A percentile compares a stretch with the other conserved stretches of the same genome.
Evolutionary conservation across 2,888 invertebrate species (phyloP).

Genomic region (Cephus sareptanus): DNA sequence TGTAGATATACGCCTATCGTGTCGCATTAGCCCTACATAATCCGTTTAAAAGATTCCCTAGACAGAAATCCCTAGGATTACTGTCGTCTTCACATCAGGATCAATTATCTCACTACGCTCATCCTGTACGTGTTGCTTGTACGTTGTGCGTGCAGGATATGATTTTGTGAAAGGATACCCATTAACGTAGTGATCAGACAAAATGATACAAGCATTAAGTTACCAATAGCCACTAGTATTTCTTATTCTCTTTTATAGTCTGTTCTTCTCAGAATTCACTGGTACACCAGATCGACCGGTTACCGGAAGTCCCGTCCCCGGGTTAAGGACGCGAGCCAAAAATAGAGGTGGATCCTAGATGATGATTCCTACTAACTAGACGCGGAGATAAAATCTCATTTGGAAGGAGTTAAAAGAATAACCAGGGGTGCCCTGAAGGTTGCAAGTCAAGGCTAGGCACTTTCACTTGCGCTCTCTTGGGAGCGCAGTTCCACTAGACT

Average conservation of each 20-base stretch:
- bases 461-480: constrained; percentile 60
- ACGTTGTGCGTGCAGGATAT: background rate
- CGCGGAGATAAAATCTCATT: background rate
- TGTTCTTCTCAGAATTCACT: background rate
- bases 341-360: background rate
- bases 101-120: background rate
- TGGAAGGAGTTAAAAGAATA: background rate
- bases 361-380: background rate
- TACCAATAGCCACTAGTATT: background rate
- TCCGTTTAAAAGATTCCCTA: background rate
- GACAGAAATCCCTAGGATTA: background rate
- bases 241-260: background rate
- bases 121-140: background rate
- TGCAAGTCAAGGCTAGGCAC: constrained; percentile 63
- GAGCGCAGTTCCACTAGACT: constrained; percentile 53
- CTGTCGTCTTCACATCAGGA: background rate
- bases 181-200: background rate
- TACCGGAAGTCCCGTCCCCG: background rate
- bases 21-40: background rate
- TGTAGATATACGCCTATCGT: background rate
- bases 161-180: background rate
- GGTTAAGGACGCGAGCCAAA: background rate
- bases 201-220: background rate
- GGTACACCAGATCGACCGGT: background rate
- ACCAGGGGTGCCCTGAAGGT: constrained; percentile 52